Evolutionary conservation across 2,113 vertebrate genomes (phyloP), one percentile per base, ranked within the genome.

Genomic region (Erythrocebus patas): DNA sequence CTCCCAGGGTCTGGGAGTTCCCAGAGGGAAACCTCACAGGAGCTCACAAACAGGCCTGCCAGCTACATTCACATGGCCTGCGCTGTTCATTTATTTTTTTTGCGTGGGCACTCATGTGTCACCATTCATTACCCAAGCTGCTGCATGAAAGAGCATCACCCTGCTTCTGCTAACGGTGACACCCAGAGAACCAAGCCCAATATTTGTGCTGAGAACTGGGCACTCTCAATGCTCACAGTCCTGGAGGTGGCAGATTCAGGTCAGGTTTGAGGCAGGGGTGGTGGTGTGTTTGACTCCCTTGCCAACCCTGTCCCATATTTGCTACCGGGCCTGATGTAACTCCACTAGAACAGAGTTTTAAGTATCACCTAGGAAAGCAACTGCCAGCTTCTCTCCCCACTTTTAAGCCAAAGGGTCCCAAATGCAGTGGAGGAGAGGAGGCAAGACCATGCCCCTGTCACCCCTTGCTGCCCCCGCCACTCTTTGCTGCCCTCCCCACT

Each of bases 381-480:
- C 76, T 32, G 12, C 27, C 61, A 23, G 76, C 32, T 45, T 78
- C 30, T n/a, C 23, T 38, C 80, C 8, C 5, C 1, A 8, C 18
- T 16, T 66, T 5, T 45, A 50, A 22, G 14, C 32, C 40, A 6
- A 80, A 72, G 52, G n/a, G 2, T 18, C 18, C 30, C 48, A 23
- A 14, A 5, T 0, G 0, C 22, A 25, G 48, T 2, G 18, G 25
- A 66, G 40, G 35, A 50, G 17, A 3, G 1, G 5, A 12, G 3
- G 16, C 76, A 14, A 84, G 18, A 55, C 14, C 50, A 30, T 3
- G 6, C 13, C 25, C 59, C 1, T 10, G 4, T 27, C 59, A 61
- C 9, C 59, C 23, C 59, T 61, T 61, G 59, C 59, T 61, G 13
- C 48, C 1, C 6, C 22, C 1, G 0, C 2, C 3, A 2, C 4